Conservation (phyloP, 2,888 invertebrate genomes). For the Polydrusus cervinus region DNA sequence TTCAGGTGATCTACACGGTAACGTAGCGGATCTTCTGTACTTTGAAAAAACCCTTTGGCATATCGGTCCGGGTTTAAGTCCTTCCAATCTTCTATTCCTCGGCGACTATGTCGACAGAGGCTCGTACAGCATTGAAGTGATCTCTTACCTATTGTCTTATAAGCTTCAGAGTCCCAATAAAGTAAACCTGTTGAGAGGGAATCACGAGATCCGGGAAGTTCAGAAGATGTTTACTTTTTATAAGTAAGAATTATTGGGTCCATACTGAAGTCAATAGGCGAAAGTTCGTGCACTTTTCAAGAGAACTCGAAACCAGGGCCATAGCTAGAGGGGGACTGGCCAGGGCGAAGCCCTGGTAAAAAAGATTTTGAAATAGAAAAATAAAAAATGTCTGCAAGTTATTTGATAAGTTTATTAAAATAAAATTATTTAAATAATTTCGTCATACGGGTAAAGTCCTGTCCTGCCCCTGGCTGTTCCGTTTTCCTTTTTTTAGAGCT, state of each 20-base stretch:
- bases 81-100: slow-evolving; percentile 80
- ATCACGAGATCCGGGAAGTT: slow-evolving; percentile 84
- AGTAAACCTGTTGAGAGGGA: slow-evolving; percentile 80
- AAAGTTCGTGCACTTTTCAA: too few species aligned
- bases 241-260: slow-evolving; percentile 71
- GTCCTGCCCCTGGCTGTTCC: too few species aligned
- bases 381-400: too few species aligned
- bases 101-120: slow-evolving; percentile 88
- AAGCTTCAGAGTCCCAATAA: slow-evolving; percentile 80
- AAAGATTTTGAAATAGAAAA: too few species aligned
- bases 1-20: slow-evolving; percentile 84
- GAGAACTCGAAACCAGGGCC: too few species aligned
- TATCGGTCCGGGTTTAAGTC: slow-evolving; percentile 77
- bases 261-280: too few species aligned
- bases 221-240: slow-evolving; percentile 84
- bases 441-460: too few species aligned
- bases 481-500: too few species aligned
- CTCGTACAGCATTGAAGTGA: slow-evolving; percentile 78
- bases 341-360: too few species aligned
- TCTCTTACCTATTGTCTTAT: slow-evolving; percentile 81
- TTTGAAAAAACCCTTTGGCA: slow-evolving; percentile 83
- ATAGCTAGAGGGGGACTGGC: too few species aligned
- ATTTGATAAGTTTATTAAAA: too few species aligned
- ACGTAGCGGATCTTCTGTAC: slow-evolving; percentile 78
- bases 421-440: too few species aligned